Percentiles rank a stretch among this genome's conserved stretches.
These are phyloP conservation scores for Tychaedon coryphoeus DNA, from an alignment of 2,113 vertebrate genomes.

Conservation along the genomic window DNA sequence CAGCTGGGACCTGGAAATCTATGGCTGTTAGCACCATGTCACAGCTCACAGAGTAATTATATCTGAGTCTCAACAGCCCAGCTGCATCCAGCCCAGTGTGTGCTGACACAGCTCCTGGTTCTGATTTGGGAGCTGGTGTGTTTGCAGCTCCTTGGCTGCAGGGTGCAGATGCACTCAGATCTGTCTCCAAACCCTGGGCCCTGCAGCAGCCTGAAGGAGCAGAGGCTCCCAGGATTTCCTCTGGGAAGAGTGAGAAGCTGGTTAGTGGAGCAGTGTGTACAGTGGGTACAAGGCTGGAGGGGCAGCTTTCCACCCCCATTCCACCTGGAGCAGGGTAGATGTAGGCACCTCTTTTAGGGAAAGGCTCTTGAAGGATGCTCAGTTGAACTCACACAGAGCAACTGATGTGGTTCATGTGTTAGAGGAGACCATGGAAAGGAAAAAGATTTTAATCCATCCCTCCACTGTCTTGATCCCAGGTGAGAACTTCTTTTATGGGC, in stretches of 20 bases:
- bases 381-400: neutral
- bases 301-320: neutral
- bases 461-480: neutral
- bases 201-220: neutral
- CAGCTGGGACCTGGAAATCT: neutral
- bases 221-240: neutral
- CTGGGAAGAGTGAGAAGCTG: neutral
- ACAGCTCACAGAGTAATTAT: neutral
- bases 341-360: neutral
- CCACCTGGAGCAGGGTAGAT: neutral
- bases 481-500: neutral
- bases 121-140: conserved; percentile 22
- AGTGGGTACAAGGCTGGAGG: neutral
- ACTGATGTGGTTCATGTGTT: neutral
- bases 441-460: neutral
- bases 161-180: neutral
- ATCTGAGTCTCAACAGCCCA: neutral
- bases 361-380: neutral
- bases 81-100: neutral
- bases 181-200: neutral
- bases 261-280: neutral
- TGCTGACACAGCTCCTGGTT: conserved; percentile 2
- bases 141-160: neutral
- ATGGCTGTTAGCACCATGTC: neutral
- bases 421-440: neutral